phyloP scores from a whole-genome alignment of 2,113 vertebrate genomes.

The Balaeniceps rex region DNA sequence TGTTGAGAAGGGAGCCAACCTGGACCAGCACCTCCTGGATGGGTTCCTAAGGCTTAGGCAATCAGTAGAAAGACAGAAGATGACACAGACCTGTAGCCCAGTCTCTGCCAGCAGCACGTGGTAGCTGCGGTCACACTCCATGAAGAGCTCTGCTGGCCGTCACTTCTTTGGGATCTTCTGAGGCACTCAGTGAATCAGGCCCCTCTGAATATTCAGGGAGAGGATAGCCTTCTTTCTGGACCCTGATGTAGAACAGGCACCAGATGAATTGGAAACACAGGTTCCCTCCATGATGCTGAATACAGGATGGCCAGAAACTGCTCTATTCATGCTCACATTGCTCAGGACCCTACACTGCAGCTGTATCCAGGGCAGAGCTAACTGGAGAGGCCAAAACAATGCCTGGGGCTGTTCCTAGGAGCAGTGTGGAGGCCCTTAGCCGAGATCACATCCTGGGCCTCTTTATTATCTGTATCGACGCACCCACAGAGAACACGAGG shows the following conservation, averaged over 20 bases:
- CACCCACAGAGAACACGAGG: background rate
- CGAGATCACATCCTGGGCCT: background rate
- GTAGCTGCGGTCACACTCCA: fast-evolving
- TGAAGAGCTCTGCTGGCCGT: background rate
- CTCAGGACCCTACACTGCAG: background rate
- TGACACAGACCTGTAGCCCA: background rate
- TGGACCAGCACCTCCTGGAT: background rate
- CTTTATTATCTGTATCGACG: background rate
- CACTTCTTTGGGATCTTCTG: background rate
- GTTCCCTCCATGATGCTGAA: background rate
- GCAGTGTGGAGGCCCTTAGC: background rate
- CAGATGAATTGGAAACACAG: background rate
- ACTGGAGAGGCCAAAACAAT: background rate
- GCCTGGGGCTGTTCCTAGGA: background rate
- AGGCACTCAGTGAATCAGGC: background rate
- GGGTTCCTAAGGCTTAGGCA: background rate
- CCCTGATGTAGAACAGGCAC: background rate
- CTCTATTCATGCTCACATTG: background rate
- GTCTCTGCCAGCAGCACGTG: background rate
- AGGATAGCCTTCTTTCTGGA: background rate
- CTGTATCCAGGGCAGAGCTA: background rate
- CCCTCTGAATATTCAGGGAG: background rate
- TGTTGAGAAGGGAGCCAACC: background rate
- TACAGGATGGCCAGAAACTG: background rate
- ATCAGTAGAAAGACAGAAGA: background rate